These are phyloP conservation scores for Drosophila lacertosa DNA, from an alignment of 1,140 invertebrate genomes.

Conservation along the genomic window DNA sequence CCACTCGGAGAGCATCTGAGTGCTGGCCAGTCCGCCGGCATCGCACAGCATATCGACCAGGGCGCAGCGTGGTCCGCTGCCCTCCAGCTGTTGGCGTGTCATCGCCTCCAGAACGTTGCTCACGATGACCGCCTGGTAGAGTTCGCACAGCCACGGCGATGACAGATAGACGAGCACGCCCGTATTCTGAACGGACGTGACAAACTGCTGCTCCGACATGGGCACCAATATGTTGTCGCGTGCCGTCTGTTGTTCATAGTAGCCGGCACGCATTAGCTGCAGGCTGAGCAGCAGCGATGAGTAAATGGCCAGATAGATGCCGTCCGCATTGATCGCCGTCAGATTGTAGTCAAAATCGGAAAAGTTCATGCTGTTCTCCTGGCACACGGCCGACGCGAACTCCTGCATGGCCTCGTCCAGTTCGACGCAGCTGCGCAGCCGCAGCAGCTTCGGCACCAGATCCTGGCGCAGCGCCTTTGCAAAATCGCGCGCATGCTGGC, in stretches of 20 bases:
- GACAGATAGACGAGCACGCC: constrained; percentile 96
- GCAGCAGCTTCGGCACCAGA: constrained; percentile 88
- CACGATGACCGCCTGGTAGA: constrained; percentile 93
- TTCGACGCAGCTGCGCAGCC: constrained; percentile 85
- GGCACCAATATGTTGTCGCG: constrained; percentile 85
- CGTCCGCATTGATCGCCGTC: constrained; percentile 97
- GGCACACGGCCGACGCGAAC: constrained; percentile 95
- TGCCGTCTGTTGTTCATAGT: constrained; percentile 87
- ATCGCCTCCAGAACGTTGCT: constrained; percentile 89
- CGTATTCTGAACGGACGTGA: constrained; percentile 95
- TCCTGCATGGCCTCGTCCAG: constrained; percentile 95
- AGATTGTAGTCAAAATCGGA: constrained; percentile 85
- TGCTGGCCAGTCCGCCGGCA: constrained; percentile 91
- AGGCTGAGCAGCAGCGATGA: constrained; percentile 92
- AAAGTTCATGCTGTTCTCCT: constrained; percentile 88
- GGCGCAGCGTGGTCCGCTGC: constrained; percentile 66
- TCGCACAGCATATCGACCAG: constrained; percentile 86
- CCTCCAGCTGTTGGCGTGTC: constrained; percentile 63
- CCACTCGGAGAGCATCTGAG: constrained; percentile 93
- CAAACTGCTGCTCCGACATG: constrained; percentile 91
- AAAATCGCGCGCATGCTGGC: constrained; percentile 81
- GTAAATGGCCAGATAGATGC: constrained; percentile 95
- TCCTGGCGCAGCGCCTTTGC: constrained; percentile 85
- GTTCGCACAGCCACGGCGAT: constrained; percentile 94
- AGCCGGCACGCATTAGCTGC: constrained; percentile 90